Percentiles rank a stretch among this genome's conserved stretches.
Evolutionary conservation across 1,140 invertebrate species (phyloP).

Genomic region (Carposina sasakii): DNA sequence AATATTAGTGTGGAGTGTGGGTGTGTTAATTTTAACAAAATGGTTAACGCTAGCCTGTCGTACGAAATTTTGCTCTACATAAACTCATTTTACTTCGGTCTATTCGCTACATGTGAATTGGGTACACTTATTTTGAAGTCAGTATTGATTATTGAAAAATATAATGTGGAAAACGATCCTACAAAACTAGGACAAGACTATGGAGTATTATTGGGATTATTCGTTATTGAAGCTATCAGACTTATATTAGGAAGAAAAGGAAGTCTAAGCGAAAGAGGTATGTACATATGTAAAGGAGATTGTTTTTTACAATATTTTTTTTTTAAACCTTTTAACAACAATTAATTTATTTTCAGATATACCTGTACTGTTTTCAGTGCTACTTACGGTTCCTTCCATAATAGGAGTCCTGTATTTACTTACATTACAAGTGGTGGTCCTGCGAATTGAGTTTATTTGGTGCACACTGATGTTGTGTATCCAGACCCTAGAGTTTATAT

Average conservation of each 20-base stretch:
- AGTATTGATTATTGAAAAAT: constrained; percentile 74
- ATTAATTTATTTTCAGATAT: constrained; percentile 70
- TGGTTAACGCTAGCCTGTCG: constrained; percentile 82
- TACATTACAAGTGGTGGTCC: constrained; percentile 87
- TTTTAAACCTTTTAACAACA: constrained; percentile 5
- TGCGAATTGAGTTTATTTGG: constrained; percentile 88
- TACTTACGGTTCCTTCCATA: constrained; percentile 86
- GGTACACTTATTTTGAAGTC: constrained; percentile 84
- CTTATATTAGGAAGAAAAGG: constrained; percentile 87
- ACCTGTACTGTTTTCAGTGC: constrained; percentile 84
- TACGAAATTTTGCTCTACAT: constrained; percentile 87
- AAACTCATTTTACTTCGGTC: constrained; percentile 89
- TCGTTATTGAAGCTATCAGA: constrained; percentile 84
- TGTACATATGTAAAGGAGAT: constrained; percentile 20
- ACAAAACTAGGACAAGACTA: constrained; percentile 84
- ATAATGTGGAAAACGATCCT: constrained; percentile 78
- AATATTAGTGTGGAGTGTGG: no score
- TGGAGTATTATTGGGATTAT: constrained; percentile 82
- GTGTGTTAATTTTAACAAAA: constrained; percentile 23
- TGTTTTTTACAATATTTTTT: constrained; percentile 7
- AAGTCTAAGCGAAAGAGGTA: constrained; percentile 87
- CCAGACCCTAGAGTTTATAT: constrained; percentile 83
- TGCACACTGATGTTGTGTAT: constrained; percentile 86
- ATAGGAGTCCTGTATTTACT: constrained; percentile 87
- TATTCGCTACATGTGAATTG: constrained; percentile 85